phyloP scores from a whole-genome alignment of 1,140 invertebrate genomes.

The Drosophila melanogaster region DNA sequence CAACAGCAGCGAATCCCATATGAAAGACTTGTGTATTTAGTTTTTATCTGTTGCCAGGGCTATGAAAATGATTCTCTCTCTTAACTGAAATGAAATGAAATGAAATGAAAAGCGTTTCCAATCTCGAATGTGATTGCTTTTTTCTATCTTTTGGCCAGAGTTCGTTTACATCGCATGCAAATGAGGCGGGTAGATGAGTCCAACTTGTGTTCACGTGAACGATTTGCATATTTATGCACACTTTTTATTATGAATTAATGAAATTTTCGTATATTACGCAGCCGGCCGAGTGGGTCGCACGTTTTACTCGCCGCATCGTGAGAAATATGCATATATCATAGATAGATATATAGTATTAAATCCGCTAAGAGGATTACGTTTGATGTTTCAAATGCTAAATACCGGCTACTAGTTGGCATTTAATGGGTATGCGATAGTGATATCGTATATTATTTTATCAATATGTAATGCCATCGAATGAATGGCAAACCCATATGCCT shows the following conservation, averaged over 20 bases:
- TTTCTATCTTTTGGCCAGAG: slow-evolving; percentile 20
- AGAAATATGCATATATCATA: slow-evolving; percentile 17
- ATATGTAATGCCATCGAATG: background rate
- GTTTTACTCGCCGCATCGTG: slow-evolving; percentile 36
- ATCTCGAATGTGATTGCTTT: slow-evolving; percentile 11
- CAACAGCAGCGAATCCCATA: slow-evolving; percentile 30
- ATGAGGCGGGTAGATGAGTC: slow-evolving; percentile 24
- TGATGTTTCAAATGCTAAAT: background rate
- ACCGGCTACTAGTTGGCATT: slow-evolving; percentile 7
- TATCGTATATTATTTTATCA: background rate
- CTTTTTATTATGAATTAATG: slow-evolving; percentile 43
- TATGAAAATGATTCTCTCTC: slow-evolving; percentile 17
- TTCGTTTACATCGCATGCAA: slow-evolving; percentile 70
- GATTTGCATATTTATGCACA: slow-evolving; percentile 41
- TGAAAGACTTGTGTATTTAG: slow-evolving; percentile 39
- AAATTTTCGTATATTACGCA: slow-evolving; percentile 44
- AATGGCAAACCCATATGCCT: background rate
- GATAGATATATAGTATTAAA: background rate
- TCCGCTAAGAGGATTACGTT: background rate
- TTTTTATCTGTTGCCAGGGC: slow-evolving; percentile 23
- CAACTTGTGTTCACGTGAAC: slow-evolving; percentile 53
- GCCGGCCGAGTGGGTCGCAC: slow-evolving; percentile 45
- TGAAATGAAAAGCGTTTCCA: slow-evolving; percentile 27
- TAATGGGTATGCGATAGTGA: background rate
- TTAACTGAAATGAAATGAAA: background rate